Percentiles rank a stretch among this genome's conserved stretches.
These are phyloP conservation scores for Scaptomyza montana DNA, from an alignment of 1,140 invertebrate species.

Conservation along the genomic window DNA sequence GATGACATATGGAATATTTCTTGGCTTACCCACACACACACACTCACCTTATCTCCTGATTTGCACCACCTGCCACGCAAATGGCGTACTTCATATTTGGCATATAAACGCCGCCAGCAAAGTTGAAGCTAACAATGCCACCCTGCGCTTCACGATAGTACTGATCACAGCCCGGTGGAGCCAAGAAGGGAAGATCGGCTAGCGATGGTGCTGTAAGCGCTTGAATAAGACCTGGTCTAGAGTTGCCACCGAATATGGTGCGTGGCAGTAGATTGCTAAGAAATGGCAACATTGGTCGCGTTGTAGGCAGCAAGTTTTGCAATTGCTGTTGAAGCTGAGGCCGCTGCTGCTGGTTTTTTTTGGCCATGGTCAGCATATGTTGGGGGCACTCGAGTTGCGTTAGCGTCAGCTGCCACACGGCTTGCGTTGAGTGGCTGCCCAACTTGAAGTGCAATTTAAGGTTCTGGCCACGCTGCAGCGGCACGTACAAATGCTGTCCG, in stretches of 20 bases:
- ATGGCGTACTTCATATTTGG: constrained; percentile 59
- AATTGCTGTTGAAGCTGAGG: background rate
- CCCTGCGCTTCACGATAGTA: constrained; percentile 47
- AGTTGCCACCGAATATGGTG: constrained; percentile 56
- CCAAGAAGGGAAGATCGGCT: constrained; percentile 57
- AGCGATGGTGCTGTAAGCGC: constrained; percentile 31
- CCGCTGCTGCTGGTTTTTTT: constrained; percentile 14
- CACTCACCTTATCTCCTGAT: constrained; percentile 63
- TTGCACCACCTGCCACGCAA: constrained; percentile 54
- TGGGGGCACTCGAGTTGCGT: constrained; percentile 67
- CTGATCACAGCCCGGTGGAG: constrained; percentile 68
- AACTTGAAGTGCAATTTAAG: constrained; percentile 57
- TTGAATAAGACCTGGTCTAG: constrained; percentile 50
- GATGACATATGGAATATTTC: too few species aligned
- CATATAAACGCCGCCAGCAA: constrained; percentile 62
- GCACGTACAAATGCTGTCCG: constrained; percentile 69
- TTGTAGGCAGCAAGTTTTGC: constrained; percentile 21
- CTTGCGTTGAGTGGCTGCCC: constrained; percentile 41
- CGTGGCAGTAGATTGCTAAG: constrained; percentile 56
- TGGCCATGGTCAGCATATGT: constrained; percentile 9
- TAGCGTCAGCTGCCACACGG: constrained; percentile 66
- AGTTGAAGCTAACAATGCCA: constrained; percentile 68
- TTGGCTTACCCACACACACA: too few species aligned
- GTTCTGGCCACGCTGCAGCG: constrained; percentile 50
- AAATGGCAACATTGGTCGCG: constrained; percentile 57